A percentile compares a stretch with the other conserved stretches of the same genome.
These are phyloP conservation scores for Ormyrus nitidulus DNA, from an alignment of 2,888 invertebrate species.

Conservation along the genomic window DNA sequence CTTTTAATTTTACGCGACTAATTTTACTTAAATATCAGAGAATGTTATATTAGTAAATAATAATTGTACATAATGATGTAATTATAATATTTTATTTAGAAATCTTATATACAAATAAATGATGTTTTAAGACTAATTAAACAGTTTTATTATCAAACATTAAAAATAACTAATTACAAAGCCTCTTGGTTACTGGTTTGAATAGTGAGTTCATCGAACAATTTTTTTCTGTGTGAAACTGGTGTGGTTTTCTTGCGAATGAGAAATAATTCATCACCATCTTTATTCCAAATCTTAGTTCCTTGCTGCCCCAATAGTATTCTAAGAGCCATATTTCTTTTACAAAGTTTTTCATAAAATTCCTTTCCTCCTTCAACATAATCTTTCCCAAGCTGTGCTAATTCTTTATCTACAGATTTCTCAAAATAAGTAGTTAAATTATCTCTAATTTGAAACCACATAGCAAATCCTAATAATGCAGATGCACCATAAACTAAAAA, in stretches of 20 bases:
- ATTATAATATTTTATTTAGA: slow-evolving; percentile 54
- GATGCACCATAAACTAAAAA: slow-evolving; percentile 78
- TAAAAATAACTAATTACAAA: slow-evolving; percentile 16
- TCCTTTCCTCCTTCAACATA: slow-evolving; percentile 85
- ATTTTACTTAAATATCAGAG: slow-evolving; percentile 15
- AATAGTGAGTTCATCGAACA: slow-evolving; percentile 77
- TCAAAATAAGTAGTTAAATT: slow-evolving; percentile 81
- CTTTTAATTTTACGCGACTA: slow-evolving; percentile 16
- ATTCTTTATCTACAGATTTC: slow-evolving; percentile 79
- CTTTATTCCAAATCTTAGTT: slow-evolving; percentile 79
- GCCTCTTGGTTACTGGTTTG: slow-evolving; percentile 7
- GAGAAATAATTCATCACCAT: slow-evolving; percentile 84
- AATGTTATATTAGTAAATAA: slow-evolving; percentile 42
- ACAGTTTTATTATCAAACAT: slow-evolving; percentile 25
- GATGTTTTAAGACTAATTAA: slow-evolving; percentile 47
- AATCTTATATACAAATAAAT: slow-evolving; percentile 56
- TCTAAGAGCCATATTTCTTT: slow-evolving; percentile 85
- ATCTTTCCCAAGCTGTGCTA: slow-evolving; percentile 79
- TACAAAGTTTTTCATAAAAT: slow-evolving; percentile 84
- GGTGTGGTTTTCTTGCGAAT: slow-evolving; percentile 82
- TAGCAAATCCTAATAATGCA: slow-evolving; percentile 78
- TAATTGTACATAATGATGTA: slow-evolving; percentile 57
- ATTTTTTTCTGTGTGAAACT: slow-evolving; percentile 81
- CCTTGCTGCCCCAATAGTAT: slow-evolving; percentile 81
- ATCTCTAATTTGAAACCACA: slow-evolving; percentile 83